Evolutionary conservation across 2,797 vertebrate species (phyloP).

Genomic region (Mustela erminea): DNA sequence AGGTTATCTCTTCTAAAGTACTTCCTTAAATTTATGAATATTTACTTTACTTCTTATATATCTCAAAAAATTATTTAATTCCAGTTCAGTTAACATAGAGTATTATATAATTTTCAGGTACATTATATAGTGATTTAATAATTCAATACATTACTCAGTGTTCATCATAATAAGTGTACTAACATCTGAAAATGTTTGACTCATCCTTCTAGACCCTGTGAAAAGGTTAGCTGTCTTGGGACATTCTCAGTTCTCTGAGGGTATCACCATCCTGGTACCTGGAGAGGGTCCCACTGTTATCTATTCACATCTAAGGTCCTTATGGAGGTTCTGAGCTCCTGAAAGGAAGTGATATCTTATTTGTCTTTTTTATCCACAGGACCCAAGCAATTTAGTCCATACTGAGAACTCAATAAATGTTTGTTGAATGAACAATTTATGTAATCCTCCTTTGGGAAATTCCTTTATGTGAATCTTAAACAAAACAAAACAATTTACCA

Average conservation of each 20-base stretch:
- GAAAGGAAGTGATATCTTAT: neutral
- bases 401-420: neutral
- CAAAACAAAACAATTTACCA: neutral
- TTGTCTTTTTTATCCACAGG: neutral
- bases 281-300: neutral
- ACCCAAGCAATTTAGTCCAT: neutral
- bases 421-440: neutral
- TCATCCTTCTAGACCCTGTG: neutral
- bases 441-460: neutral
- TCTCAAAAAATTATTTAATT: neutral
- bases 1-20: conserved; percentile 13
- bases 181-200: neutral
- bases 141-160: neutral
- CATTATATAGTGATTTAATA: neutral
- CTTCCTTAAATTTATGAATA: conserved; percentile 31
- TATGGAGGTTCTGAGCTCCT: neutral
- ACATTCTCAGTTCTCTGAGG: neutral
- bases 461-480: neutral
- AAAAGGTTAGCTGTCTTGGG: neutral
- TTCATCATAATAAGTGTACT: neutral
- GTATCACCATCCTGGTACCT: neutral
- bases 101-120: neutral
- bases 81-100: neutral
- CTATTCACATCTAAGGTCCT: neutral
- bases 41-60: neutral